These are phyloP conservation scores for Craterocephalus amniculus DNA, from an alignment of 2,797 vertebrate genomes.

Conservation along the genomic window DNA sequence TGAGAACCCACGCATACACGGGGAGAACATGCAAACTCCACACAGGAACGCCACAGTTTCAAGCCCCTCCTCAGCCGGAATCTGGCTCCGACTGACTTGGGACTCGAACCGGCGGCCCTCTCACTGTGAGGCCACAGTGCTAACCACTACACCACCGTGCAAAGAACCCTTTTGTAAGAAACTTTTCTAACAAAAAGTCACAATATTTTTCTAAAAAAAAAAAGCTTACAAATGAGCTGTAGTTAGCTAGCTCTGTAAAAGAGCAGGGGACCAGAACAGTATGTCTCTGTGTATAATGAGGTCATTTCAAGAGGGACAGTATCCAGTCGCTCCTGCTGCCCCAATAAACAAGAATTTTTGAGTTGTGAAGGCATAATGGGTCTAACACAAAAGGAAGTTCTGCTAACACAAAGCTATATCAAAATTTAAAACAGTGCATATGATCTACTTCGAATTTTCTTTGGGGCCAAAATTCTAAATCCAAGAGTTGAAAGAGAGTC, in stretches of 20 bases:
- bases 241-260: slow-evolving; percentile 21
- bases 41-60: too few species aligned
- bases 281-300: slow-evolving; percentile 60
- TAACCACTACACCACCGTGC: too few species aligned
- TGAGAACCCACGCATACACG: too few species aligned
- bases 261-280: slow-evolving; percentile 42
- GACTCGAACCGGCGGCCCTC: too few species aligned
- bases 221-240: slow-evolving; percentile 12
- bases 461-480: neutral
- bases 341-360: slow-evolving; percentile 65
- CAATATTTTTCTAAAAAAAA: neutral
- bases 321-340: slow-evolving; percentile 46
- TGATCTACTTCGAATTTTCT: neutral
- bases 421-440: neutral
- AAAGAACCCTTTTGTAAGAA: neutral
- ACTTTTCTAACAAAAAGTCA: neutral
- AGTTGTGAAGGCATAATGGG: slow-evolving; percentile 32
- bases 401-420: neutral
- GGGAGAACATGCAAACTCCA: too few species aligned
- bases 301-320: slow-evolving; percentile 43
- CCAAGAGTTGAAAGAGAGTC: too few species aligned
- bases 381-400: slow-evolving; percentile 10
- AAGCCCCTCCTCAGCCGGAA: too few species aligned
- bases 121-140: too few species aligned
- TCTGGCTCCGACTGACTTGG: too few species aligned